Base-by-base conservation (phyloP, 2,113 vertebrate species). In the Formicarius rufipectus region DNA sequence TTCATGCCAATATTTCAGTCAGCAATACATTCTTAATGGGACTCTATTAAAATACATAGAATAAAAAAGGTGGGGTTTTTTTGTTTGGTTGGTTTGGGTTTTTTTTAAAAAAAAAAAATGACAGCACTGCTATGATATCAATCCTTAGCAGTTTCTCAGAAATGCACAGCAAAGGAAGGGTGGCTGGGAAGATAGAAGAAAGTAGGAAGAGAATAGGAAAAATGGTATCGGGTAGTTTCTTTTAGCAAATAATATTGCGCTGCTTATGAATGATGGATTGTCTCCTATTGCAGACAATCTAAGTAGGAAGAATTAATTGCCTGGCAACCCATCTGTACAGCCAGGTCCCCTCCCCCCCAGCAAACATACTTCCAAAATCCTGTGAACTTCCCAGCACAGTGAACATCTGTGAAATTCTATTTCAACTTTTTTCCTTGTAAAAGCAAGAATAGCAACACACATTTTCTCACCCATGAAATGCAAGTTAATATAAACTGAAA, bases 1-100 rank as follows among this genome's bases (percentile, higher is more conserved):
- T 98, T 98, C 98, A 98, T 96, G 97, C 97, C 98, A 98, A 95
- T 98, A 98, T 98, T 98, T 98, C 98, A 98, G 98, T 98, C 98
- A 98, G 98, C 97, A 98, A 98, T 98, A 98, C 97, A 98, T 97
- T 96, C 97, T 98, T 98, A 98, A 98, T 98, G 98, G 98, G 98
- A 98, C 97, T 98, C 98, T 98, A 98, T 98, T 98, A 98, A 98
- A 98, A 98, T 97, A 98, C 96, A 97, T 97, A 97, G 98, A 98
- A 98, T 97, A 98, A 98, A 98, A 98, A 97, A 97, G 74, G n/a
- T n/a, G n/a, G n/a, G n/a, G n/a, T n/a, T n/a, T n/a, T n/a, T n/a
- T n/a, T n/a, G n/a, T n/a, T n/a, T n/a, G n/a, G n/a, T n/a, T n/a
- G n/a, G n/a, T n/a, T n/a, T n/a, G n/a, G n/a, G n/a, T n/a, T n/a